Evolutionary conservation across 2,888 invertebrate genomes (phyloP).

Genomic region (Odiellus spinosus): DNA sequence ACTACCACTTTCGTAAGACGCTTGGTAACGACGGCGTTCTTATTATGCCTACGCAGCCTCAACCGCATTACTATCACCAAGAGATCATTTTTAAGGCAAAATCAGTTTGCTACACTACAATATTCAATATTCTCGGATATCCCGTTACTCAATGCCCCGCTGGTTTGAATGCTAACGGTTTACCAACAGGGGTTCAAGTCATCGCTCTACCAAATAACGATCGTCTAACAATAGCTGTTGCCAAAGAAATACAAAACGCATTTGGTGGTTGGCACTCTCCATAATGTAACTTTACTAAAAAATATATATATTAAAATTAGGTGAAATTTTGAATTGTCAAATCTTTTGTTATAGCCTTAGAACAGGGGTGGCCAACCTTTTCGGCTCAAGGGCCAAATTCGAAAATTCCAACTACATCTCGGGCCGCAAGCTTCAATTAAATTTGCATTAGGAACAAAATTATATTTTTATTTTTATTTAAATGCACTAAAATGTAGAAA

Average conservation of each 20-base stretch:
- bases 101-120: slow-evolving; percentile 70
- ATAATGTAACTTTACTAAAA: too few relatives aligned
- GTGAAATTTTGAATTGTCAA: too few relatives aligned
- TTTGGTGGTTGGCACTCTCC: slow-evolving; percentile 62
- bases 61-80: slow-evolving; percentile 71
- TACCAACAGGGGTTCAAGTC: slow-evolving; percentile 63
- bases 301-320: too few relatives aligned
- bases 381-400: too few relatives aligned
- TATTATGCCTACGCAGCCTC: slow-evolving; percentile 76
- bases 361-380: too few relatives aligned
- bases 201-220: slow-evolving; percentile 42
- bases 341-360: too few relatives aligned
- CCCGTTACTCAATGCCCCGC: slow-evolving; percentile 72
- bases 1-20: slow-evolving; percentile 47
- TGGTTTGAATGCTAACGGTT: slow-evolving; percentile 52
- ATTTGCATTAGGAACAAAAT: too few relatives aligned
- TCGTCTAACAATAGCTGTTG: slow-evolving; percentile 59
- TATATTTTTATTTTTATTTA: too few relatives aligned
- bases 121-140: slow-evolving; percentile 71
- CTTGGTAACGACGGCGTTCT: slow-evolving; percentile 66
- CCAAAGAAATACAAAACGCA: slow-evolving; percentile 53
- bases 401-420: too few relatives aligned
- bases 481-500: too few relatives aligned
- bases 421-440: too few relatives aligned
- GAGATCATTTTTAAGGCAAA: slow-evolving; percentile 63